Conservation (phyloP, 92 coral and sea anemone species). For the Parazoanthus atlanticus region DNA sequence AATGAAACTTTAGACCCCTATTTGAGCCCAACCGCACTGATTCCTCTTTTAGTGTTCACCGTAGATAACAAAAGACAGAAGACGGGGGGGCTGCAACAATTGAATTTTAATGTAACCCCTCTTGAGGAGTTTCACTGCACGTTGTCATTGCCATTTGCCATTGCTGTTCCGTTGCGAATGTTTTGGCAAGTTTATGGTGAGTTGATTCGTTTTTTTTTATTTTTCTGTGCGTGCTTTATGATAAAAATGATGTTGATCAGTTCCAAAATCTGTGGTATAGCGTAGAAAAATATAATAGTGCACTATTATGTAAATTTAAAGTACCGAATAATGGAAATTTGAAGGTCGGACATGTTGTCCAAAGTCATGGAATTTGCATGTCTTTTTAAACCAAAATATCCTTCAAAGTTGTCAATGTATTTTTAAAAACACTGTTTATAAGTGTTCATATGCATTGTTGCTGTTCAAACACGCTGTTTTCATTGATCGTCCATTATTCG, state of each 20-base stretch:
- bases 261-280: not conserved
- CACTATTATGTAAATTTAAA: conserved; percentile 7
- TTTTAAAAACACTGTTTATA: conserved; percentile 3
- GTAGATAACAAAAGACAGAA: too few relatives aligned
- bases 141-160: not conserved
- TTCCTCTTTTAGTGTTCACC: too few relatives aligned
- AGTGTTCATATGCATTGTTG: not conserved
- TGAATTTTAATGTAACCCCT: conserved; percentile 1
- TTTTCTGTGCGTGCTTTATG: conserved; percentile 6
- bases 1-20: too few relatives aligned
- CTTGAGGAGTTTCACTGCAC: conserved; percentile 1
- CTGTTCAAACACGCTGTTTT: not conserved
- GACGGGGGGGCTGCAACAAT: not conserved
- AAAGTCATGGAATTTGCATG: conserved; percentile 11
- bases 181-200: not conserved
- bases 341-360: not conserved
- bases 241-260: not conserved
- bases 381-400: not conserved
- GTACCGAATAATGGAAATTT: not conserved
- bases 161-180: not conserved
- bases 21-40: too few relatives aligned
- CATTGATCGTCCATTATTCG: not conserved
- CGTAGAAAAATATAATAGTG: not conserved
- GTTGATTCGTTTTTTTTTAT: not conserved
- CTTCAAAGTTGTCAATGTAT: not conserved